A percentile compares a stretch with the other conserved stretches of the same genome.
These are phyloP conservation scores for Rotaria socialis DNA, from an alignment of 2,888 invertebrate genomes.

Conservation along the genomic window DNA sequence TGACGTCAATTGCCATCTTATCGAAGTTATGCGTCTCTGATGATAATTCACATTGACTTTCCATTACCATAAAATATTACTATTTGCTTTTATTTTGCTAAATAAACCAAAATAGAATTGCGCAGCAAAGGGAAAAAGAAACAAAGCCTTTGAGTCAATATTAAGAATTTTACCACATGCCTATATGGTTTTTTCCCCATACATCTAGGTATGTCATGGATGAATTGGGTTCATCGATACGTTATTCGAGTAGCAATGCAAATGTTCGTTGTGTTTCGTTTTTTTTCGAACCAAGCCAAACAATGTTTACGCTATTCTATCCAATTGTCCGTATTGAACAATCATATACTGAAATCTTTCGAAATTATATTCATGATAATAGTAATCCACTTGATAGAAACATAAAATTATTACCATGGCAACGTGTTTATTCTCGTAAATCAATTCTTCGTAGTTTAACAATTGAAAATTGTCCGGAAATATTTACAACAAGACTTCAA, in stretches of 20 bases:
- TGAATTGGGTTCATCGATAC: conserved; percentile 79
- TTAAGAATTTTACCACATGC: too few relatives aligned
- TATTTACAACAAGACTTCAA: neutral
- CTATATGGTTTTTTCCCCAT: neutral
- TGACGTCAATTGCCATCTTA: neutral
- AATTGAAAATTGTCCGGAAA: neutral
- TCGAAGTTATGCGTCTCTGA: neutral
- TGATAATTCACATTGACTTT: neutral
- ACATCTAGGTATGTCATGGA: conserved; percentile 72
- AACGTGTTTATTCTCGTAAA: conserved; percentile 47
- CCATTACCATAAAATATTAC: neutral
- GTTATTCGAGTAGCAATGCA: conserved; percentile 71
- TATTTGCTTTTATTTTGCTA: neutral
- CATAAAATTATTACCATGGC: conserved; percentile 71
- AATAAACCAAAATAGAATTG: too few relatives aligned
- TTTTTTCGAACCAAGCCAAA: conserved; percentile 64
- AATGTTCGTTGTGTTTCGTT: conserved; percentile 78
- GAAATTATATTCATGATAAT: conserved; percentile 61
- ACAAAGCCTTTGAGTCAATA: too few relatives aligned
- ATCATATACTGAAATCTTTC: conserved; percentile 50
- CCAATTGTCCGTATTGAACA: conserved; percentile 50
- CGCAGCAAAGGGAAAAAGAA: too few relatives aligned
- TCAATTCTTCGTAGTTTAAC: neutral
- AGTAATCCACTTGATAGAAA: conserved; percentile 48
- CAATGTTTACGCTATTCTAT: conserved; percentile 53